Percentiles rank a stretch among this genome's conserved stretches.
Evolutionary conservation across 2,113 vertebrate species (phyloP).

Genomic region (Himantopus leucocephalus): DNA sequence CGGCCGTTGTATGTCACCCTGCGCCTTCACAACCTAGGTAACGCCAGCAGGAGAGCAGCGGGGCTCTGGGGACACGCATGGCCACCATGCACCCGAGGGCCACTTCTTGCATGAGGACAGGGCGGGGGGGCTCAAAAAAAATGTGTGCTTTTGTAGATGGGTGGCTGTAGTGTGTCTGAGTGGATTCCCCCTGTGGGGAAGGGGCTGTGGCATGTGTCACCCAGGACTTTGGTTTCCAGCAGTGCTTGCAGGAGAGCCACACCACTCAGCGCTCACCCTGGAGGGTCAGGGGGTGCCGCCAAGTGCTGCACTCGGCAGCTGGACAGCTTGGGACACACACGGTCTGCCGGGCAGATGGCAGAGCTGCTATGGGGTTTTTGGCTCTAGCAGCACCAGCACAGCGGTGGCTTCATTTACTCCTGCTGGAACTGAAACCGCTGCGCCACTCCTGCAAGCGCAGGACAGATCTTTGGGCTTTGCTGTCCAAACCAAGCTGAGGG

Average conservation of each 20-base stretch:
- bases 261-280: neutral
- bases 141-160: fast-evolving
- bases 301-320: neutral
- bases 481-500: neutral
- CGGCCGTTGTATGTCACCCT: constrained; percentile 72
- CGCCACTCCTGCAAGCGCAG: neutral
- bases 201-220: neutral
- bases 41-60: neutral
- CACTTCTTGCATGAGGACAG: fast-evolving
- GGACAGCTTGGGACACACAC: fast-evolving
- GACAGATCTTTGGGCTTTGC: neutral
- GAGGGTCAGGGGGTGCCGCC: neutral
- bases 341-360: neutral
- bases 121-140: neutral
- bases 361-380: neutral
- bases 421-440: neutral
- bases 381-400: neutral
- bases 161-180: neutral
- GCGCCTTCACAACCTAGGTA: constrained; percentile 86
- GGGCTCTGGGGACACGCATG: fast-evolving
- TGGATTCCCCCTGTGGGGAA: neutral
- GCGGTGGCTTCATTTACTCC: neutral
- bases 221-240: neutral
- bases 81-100: neutral
- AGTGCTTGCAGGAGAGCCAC: neutral